Evolutionary conservation across 2,797 vertebrate species (phyloP).

Genomic region (Platalea minor): DNA sequence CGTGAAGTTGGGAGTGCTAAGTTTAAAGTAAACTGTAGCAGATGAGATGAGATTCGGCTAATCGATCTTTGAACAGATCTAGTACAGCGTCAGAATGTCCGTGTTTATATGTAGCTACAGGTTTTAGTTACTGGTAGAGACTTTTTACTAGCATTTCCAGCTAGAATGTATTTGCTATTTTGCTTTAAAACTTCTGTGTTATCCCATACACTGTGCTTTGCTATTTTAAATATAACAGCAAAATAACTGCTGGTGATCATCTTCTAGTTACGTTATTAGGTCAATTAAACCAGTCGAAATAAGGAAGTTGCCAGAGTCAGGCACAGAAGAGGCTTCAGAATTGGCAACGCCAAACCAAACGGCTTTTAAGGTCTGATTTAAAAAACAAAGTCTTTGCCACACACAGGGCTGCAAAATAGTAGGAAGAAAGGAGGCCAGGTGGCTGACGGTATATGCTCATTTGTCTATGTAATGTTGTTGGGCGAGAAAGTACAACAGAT

Average conservation of each 20-base stretch:
- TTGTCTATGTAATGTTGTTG: neutral
- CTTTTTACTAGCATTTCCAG: neutral
- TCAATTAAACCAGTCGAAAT: neutral
- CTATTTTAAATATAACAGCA: neutral
- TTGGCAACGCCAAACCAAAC: neutral
- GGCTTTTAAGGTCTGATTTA: neutral
- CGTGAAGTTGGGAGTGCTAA: neutral
- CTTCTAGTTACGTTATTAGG: neutral
- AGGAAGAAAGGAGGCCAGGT: neutral
- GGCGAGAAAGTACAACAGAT: neutral
- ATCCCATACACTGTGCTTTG: neutral
- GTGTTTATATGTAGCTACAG: neutral
- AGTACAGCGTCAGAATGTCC: accelerated
- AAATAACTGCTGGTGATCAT: neutral
- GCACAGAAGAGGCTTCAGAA: neutral
- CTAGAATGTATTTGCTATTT: neutral
- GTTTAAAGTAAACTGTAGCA: neutral
- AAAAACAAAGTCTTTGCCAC: neutral
- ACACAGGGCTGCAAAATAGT: neutral
- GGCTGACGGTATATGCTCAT: neutral
- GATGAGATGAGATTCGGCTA: neutral
- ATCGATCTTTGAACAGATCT: neutral
- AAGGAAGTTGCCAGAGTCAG: neutral
- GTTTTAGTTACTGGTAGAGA: neutral
- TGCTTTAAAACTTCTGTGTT: neutral